Conservation (phyloP, 2,113 vertebrate genomes). For the Holacanthus passer region DNA sequence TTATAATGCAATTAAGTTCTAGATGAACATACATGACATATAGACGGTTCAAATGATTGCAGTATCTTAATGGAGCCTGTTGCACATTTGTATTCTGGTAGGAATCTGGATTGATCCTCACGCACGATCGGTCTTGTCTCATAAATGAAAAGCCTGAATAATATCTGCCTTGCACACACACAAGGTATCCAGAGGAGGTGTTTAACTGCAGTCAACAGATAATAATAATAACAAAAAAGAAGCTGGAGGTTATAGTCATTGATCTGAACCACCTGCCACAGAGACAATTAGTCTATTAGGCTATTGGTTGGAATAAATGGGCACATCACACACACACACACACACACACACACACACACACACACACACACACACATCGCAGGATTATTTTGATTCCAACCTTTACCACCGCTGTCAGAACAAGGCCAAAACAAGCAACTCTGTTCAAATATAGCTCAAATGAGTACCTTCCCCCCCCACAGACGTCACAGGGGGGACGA, state of each 20-base stretch:
- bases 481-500: constrained; percentile 36
- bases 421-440: constrained; percentile 44
- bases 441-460: constrained; percentile 69
- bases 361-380: neutral
- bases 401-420: constrained; percentile 54
- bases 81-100: constrained; percentile 19
- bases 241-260: constrained; percentile 41
- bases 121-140: neutral
- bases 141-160: constrained; percentile 30
- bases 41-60: neutral
- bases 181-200: neutral
- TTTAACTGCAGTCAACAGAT: constrained; percentile 37
- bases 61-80: neutral
- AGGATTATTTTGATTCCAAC: constrained; percentile 47
- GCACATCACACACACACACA: constrained; percentile 20
- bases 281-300: constrained; percentile 66
- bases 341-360: neutral
- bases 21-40: constrained; percentile 3
- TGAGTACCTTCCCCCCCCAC: neutral
- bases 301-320: constrained; percentile 43
- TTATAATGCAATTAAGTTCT: neutral
- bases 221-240: constrained; percentile 13
- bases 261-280: constrained; percentile 56
- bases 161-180: neutral
- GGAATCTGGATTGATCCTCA: constrained; percentile 3